A percentile compares a stretch with the other conserved stretches of the same genome.
Evolutionary conservation across 2,113 vertebrate genomes (phyloP).

Genomic region (Chunga burmeisteri): DNA sequence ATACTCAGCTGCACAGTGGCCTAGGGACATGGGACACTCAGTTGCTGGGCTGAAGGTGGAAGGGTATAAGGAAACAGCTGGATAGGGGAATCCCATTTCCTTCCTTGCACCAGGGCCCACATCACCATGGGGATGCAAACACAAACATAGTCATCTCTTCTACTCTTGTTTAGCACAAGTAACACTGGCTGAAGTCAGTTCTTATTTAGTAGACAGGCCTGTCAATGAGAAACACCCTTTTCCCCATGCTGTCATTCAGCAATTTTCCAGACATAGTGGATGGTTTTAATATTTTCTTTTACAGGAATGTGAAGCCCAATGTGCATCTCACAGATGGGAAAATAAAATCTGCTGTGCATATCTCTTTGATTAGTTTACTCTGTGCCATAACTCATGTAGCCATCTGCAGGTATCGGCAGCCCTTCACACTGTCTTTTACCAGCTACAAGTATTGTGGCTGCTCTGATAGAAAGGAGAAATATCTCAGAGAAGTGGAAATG

Average conservation of each 20-base stretch:
- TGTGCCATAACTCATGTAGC: not conserved
- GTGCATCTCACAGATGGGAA: not conserved
- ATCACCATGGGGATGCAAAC: not conserved
- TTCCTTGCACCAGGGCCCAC: not conserved
- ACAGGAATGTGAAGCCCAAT: not conserved
- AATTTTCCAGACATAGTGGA: not conserved
- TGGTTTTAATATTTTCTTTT: not conserved
- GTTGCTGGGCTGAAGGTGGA: not conserved
- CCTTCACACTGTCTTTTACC: not conserved
- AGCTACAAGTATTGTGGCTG: not conserved
- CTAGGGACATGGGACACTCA: not conserved
- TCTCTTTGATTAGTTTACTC: not conserved
- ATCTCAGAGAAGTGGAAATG: not conserved
- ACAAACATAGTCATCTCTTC: fast-evolving
- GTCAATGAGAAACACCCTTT: not conserved
- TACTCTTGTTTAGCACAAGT: not conserved
- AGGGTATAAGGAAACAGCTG: not conserved
- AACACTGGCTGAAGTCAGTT: not conserved
- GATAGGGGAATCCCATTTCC: not conserved
- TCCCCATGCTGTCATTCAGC: not conserved
- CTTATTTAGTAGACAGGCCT: not conserved
- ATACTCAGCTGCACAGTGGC: not conserved
- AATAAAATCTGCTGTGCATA: conserved; percentile 1
- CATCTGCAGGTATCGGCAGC: not conserved
- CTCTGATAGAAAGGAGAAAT: not conserved